Conservation (phyloP, 2,888 invertebrate genomes). For the Rosalia funebris region DNA sequence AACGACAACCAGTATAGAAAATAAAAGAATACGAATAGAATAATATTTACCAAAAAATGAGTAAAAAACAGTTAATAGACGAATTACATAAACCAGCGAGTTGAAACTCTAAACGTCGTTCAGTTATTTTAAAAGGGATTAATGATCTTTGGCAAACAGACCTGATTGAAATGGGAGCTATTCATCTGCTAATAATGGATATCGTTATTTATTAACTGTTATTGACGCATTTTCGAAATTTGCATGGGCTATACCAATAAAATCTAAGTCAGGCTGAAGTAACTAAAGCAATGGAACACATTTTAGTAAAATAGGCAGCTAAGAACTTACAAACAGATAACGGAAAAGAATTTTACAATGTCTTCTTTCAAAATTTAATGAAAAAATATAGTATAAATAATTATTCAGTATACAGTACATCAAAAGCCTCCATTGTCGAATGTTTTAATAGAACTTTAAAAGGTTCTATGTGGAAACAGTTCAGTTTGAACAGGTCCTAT, state of each 20-base stretch:
- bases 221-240: slow-evolving; percentile 61
- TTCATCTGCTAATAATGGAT: slow-evolving; percentile 52
- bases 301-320: slow-evolving; percentile 10
- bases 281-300: slow-evolving; percentile 37
- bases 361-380: slow-evolving; percentile 25
- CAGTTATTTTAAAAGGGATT: slow-evolving; percentile 55
- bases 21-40: neutral
- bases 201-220: slow-evolving; percentile 54
- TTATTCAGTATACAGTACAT: slow-evolving; percentile 29
- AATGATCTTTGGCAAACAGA: slow-evolving; percentile 63
- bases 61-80: slow-evolving; percentile 20
- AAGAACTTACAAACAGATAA: slow-evolving; percentile 50
- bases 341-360: slow-evolving; percentile 20
- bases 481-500: slow-evolving; percentile 47
- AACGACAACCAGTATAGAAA: too few relatives aligned
- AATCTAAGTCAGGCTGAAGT: slow-evolving; percentile 54
- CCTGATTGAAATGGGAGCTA: slow-evolving; percentile 56
- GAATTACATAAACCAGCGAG: slow-evolving; percentile 59
- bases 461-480: slow-evolving; percentile 30
- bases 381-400: slow-evolving; percentile 31
- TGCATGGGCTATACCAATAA: slow-evolving; percentile 55
- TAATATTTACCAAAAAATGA: slow-evolving; percentile 3
- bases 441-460: slow-evolving; percentile 28
- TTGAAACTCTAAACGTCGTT: slow-evolving; percentile 55
- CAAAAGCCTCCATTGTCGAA: slow-evolving; percentile 32